A percentile compares a stretch with the other conserved stretches of the same genome.
Conservation (phyloP, 2,888 invertebrate genomes). For the Mythimna pallens region DNA sequence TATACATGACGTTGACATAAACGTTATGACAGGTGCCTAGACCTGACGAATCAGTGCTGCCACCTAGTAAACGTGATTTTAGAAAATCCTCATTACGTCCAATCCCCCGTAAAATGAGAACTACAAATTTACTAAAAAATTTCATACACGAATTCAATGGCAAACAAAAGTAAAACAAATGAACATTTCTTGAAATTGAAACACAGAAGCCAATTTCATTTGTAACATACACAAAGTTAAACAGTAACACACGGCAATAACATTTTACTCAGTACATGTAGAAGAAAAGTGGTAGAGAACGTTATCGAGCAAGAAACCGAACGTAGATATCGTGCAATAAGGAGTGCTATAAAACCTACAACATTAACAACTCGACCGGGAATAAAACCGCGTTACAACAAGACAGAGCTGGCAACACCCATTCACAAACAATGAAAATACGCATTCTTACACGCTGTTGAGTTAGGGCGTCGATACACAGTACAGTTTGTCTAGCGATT, state of each 20-base stretch:
- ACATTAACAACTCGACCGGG: conserved; percentile 73
- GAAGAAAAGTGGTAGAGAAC: conserved; percentile 59
- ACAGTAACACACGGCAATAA: conserved; percentile 44
- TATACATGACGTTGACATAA: too few relatives aligned
- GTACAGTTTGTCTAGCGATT: not conserved
- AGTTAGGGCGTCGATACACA: conserved; percentile 47
- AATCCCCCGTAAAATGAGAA: conserved; percentile 17
- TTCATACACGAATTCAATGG: conserved; percentile 22
- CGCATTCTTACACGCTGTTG: conserved; percentile 51
- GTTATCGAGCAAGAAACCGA: conserved; percentile 62
- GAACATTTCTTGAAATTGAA: conserved; percentile 53
- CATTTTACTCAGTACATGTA: conserved; percentile 30
- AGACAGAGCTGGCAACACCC: conserved; percentile 67
- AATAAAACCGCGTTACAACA: conserved; percentile 70
- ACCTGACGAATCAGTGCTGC: too few relatives aligned
- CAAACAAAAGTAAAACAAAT: conserved; percentile 36
- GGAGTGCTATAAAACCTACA: conserved; percentile 68
- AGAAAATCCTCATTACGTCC: conserved; percentile 9
- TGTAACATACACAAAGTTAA: conserved; percentile 50
- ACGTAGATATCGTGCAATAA: conserved; percentile 66
- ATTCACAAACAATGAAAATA: conserved; percentile 65
- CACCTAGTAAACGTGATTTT: too few relatives aligned
- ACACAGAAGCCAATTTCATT: conserved; percentile 55
- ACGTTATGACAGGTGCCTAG: too few relatives aligned
- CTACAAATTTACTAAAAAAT: conserved; percentile 14